phyloP scores from a whole-genome alignment of 2,888 invertebrate genomes.

The Teleiodes luculella region DNA sequence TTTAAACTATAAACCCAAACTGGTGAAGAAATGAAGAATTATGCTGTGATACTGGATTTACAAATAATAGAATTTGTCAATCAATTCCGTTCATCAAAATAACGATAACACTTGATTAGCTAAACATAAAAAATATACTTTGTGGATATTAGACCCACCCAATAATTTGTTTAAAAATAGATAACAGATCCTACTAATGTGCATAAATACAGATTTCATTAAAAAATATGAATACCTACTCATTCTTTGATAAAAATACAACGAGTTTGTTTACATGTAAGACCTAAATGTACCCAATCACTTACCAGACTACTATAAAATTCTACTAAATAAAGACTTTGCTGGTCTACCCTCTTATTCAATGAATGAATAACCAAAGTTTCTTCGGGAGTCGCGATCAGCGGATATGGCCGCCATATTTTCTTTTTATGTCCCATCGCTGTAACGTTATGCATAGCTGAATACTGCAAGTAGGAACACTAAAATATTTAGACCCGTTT shows the following conservation, averaged over 20 bases:
- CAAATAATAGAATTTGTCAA: too few species aligned
- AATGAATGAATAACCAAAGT: slow-evolving; percentile 16
- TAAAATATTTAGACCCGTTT: slow-evolving; percentile 17
- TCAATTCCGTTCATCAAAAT: too few species aligned
- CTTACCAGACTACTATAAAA: too few species aligned
- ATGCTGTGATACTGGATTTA: slow-evolving; percentile 40
- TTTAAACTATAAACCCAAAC: slow-evolving; percentile 39
- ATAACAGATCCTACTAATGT: too few species aligned
- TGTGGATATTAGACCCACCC: too few species aligned
- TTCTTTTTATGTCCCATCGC: slow-evolving; percentile 17
- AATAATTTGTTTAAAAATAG: too few species aligned
- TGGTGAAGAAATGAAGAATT: slow-evolving; percentile 49
- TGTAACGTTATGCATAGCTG: slow-evolving; percentile 19
- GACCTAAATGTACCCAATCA: slow-evolving; percentile 17
- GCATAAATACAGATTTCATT: too few species aligned
- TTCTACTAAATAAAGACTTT: too few species aligned
- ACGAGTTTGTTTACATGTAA: not conserved
- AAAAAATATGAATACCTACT: too few species aligned
- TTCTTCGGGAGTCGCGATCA: not conserved
- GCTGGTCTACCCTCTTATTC: slow-evolving; percentile 27
- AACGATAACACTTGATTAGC: too few species aligned
- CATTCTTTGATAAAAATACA: too few species aligned
- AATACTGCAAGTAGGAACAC: slow-evolving; percentile 15
- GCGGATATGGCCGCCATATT: slow-evolving; percentile 10
- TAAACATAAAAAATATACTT: too few species aligned